Evolutionary conservation across 92 coral and sea anemone species (phyloP).

Genomic region (Anthopleura xanthogrammica): DNA sequence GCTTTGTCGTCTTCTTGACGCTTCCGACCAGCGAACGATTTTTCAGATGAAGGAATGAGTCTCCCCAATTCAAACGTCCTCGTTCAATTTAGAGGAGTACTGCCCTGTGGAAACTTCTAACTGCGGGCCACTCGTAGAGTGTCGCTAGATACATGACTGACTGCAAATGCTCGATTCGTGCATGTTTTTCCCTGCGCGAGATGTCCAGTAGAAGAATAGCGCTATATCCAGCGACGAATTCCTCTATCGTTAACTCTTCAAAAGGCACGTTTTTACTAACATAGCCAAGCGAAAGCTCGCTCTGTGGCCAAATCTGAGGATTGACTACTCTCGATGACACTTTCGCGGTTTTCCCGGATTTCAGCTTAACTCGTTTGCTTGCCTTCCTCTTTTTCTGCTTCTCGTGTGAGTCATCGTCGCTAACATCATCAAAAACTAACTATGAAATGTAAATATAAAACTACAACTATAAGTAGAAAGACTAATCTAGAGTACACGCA

Average conservation of each 20-base stretch:
- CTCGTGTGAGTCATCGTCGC: neutral
- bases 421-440: neutral
- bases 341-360: constrained; percentile 28
- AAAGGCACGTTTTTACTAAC: constrained; percentile 21
- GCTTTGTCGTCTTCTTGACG: too few species aligned
- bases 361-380: constrained; percentile 2
- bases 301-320: constrained; percentile 48
- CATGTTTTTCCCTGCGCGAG: constrained; percentile 13
- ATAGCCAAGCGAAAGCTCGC: constrained; percentile 21
- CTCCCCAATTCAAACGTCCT: constrained; percentile 35
- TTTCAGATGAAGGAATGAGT: constrained; percentile 29
- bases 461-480: too few species aligned
- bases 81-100: constrained; percentile 37
- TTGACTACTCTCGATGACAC: constrained; percentile 21
- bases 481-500: too few species aligned
- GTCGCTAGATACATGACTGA: constrained; percentile 42
- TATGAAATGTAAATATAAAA: too few species aligned
- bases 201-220: constrained; percentile 27
- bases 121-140: constrained; percentile 34
- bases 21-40: too few species aligned
- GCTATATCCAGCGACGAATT: constrained; percentile 42
- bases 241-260: constrained; percentile 30
- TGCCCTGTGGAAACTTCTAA: constrained; percentile 35
- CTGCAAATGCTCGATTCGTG: constrained; percentile 41
- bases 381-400: neutral